Base-by-base conservation (phyloP, 2,797 vertebrate genomes). In the Sebastiscus albofasciatus region DNA sequence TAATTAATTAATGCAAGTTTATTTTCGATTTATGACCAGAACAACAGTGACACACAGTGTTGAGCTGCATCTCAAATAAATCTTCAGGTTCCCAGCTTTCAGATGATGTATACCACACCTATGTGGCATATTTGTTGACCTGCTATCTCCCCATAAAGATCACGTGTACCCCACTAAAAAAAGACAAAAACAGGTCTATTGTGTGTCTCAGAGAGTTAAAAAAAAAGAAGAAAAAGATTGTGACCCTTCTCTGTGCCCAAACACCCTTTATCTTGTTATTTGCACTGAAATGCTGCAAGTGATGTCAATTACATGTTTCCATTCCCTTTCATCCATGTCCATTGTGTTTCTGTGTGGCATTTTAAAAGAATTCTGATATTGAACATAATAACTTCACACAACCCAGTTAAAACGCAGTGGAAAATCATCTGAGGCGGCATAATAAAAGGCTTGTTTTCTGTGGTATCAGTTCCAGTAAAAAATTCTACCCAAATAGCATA, bases 401-500 rank as follows among this genome's bases (percentile, higher is more conserved):
- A 77, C 11, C 29, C 36, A 61, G 4, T 59, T n/a, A 31, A 69
- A 83, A 67, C 13, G 24, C 6, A 8, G 42, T 72, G 68, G 72
- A 75, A 68, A 58, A 79, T 24, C 14, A 66, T 65, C 52, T 33
- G 65, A 67, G 27, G 34, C 10, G 6, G 18, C 36, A 61, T 61
- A 74, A 77, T 13, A 81, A 76, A 81, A 58, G 9, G 1, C 8
- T 12, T 69, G 39, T 31, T 61, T 79, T 71, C 59, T 64, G 10
- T 61, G 75, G 79, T 78, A 71, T 69, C 34, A 84, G 60, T 80
- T 82, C 81, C 77, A 81, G 22, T 52, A 56, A 81, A 80, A 77
- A 58, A 70, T 65, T 78, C 11, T 69, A 12, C 59, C 55, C 46
- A 49, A 69, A 75, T 22, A 78, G 59, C 49, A 65, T 39, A 54